Evolutionary conservation across 53 echinoderm and acorn worm species (phyloP).

Genomic region (Apostichopus leukothele): DNA sequence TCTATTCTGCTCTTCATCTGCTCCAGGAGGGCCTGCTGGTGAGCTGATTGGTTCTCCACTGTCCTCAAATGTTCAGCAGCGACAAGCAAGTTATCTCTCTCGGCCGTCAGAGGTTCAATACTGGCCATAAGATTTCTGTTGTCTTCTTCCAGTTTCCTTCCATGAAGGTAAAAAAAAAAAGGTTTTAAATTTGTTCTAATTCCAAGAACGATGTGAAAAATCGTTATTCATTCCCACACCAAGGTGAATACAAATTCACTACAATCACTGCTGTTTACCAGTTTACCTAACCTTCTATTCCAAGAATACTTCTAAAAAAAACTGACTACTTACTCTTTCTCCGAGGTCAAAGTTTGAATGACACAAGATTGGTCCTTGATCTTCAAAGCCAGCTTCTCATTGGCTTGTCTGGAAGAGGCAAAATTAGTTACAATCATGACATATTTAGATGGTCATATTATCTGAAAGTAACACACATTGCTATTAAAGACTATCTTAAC

Average conservation of each 20-base stretch:
- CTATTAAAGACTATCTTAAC: no score
- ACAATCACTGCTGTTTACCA: no score
- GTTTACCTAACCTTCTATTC: no score
- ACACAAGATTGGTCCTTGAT: slow-evolving; percentile 86
- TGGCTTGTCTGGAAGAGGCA: slow-evolving; percentile 70
- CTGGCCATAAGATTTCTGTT: slow-evolving; percentile 59
- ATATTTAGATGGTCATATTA: no score
- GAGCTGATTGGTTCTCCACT: slow-evolving; percentile 83
- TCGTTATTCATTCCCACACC: no score
- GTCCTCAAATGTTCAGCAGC: slow-evolving; percentile 78
- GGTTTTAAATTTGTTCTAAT: no score
- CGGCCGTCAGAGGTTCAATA: slow-evolving; percentile 65
- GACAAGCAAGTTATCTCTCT: slow-evolving; percentile 83
- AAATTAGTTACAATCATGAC: no score
- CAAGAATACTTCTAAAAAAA: background rate
- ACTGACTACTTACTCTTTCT: slow-evolving; percentile 85
- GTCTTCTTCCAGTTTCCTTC: slow-evolving; percentile 69
- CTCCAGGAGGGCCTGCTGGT: slow-evolving; percentile 84
- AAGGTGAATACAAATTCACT: no score
- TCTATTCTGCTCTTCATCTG: slow-evolving; percentile 90
- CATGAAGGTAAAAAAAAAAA: background rate
- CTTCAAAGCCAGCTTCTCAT: slow-evolving; percentile 82
- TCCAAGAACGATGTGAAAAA: no score
- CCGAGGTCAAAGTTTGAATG: slow-evolving; percentile 68
- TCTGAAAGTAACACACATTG: no score